phyloP scores from a whole-genome alignment of 1,140 invertebrate species.

The Dinoponera quadriceps region DNA sequence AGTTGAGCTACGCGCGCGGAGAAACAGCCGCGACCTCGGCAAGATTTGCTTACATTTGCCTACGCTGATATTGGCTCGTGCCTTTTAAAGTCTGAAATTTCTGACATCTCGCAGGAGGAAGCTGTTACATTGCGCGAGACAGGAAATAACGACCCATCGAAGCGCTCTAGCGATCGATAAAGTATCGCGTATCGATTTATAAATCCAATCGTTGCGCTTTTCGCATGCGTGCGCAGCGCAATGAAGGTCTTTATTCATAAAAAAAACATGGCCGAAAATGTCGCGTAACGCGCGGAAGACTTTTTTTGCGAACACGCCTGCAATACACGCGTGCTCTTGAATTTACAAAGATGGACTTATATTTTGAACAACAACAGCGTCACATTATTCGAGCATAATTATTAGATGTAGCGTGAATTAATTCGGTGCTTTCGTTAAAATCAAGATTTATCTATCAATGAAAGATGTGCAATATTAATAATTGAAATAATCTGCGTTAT shows the following conservation, averaged over 20 bases:
- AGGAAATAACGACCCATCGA: conserved; percentile 13
- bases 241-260: conserved; percentile 17
- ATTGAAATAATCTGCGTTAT: too few relatives aligned
- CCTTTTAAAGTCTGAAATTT: conserved; percentile 24
- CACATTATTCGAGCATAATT: too few relatives aligned
- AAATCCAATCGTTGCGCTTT: conserved; percentile 14
- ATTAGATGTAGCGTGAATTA: too few relatives aligned
- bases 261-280: conserved; percentile 14
- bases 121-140: background rate
- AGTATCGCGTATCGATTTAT: conserved; percentile 13
- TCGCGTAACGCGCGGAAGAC: background rate
- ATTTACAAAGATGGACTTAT: background rate
- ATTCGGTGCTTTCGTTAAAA: too few relatives aligned
- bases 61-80: conserved; percentile 16
- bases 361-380: background rate
- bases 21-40: background rate
- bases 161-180: background rate
- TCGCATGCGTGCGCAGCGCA: background rate
- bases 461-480: too few relatives aligned
- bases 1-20: background rate
- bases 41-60: conserved; percentile 32
- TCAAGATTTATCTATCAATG: too few relatives aligned
- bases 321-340: background rate
- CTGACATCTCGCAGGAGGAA: background rate
- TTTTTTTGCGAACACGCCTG: background rate